Conservation (phyloP, 2,113 vertebrate genomes). For the Lasiurus cinereus region DNA sequence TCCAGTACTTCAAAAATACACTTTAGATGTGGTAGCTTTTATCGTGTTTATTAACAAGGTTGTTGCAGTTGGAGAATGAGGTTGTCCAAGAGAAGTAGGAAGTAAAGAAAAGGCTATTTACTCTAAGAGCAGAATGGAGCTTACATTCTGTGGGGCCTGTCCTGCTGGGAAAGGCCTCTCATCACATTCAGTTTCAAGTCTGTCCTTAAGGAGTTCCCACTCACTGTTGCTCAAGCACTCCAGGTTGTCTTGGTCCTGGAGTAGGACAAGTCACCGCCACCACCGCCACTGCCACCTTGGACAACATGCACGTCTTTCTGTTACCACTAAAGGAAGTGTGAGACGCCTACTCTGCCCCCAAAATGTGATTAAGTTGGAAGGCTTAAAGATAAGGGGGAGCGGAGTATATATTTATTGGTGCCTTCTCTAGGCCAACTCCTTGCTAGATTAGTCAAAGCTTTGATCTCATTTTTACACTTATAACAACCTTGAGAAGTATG, state of each 20-base stretch:
- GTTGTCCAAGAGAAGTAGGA: not conserved
- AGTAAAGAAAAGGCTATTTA: not conserved
- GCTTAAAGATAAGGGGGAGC: not conserved
- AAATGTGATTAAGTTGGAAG: not conserved
- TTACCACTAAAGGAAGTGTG: not conserved
- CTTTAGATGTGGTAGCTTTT: not conserved
- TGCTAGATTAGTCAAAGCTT: not conserved
- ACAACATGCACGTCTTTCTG: fast-evolving
- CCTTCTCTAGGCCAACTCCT: not conserved
- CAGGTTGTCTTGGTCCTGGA: not conserved
- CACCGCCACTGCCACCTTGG: not conserved
- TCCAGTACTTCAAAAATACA: too few relatives aligned
- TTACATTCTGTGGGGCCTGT: not conserved
- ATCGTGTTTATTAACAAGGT: not conserved
- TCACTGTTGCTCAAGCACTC: not conserved
- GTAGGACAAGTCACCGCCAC: not conserved
- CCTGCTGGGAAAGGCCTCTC: not conserved
- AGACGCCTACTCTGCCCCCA: not conserved
- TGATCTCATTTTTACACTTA: conserved; percentile 18
- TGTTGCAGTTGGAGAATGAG: not conserved
- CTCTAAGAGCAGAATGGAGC: not conserved
- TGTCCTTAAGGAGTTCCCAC: not conserved
- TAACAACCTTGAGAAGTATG: not conserved
- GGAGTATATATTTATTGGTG: not conserved
- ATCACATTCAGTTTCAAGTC: not conserved